Conservation (phyloP, 2,888 invertebrate species). For the Tinea semifulvella region DNA sequence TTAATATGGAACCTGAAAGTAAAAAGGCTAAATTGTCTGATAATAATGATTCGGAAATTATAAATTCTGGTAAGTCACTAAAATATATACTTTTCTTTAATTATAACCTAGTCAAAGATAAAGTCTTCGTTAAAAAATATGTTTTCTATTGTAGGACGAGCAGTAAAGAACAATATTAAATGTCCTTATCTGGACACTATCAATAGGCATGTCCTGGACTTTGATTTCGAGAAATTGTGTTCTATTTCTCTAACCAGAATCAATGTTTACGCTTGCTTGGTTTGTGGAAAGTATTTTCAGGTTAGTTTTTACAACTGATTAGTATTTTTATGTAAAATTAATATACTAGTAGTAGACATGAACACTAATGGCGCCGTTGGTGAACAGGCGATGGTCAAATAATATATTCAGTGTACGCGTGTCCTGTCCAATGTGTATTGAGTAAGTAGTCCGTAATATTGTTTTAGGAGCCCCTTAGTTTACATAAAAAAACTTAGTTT, state of each 20-base stretch:
- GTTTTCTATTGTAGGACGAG: constrained; percentile 32
- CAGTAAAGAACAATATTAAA: constrained; percentile 58
- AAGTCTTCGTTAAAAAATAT: not conserved
- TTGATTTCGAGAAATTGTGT: constrained; percentile 99
- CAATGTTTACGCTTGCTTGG: constrained; percentile 98
- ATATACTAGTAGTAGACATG: too few species aligned
- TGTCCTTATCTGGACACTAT: constrained; percentile 99
- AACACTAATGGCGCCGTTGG: too few species aligned
- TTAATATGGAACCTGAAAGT: constrained; percentile 27
- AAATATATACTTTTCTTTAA: not conserved
- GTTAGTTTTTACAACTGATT: constrained; percentile 65
- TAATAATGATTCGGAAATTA: constrained; percentile 33
- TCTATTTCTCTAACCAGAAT: constrained; percentile 97
- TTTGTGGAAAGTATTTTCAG: constrained; percentile 98
- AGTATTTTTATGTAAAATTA: too few species aligned
- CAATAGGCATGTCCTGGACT: constrained; percentile 95
- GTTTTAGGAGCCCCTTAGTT: too few species aligned
- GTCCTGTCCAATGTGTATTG: too few species aligned
- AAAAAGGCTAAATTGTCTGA: constrained; percentile 40
- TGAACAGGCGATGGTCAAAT: too few species aligned
- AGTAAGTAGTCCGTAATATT: too few species aligned
- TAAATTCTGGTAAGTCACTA: constrained; percentile 31
- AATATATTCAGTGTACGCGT: too few species aligned
- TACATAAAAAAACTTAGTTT: too few species aligned
- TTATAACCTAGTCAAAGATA: too few species aligned